A percentile compares a stretch with the other conserved stretches of the same genome.
Evolutionary conservation across 2,888 invertebrate genomes (phyloP).

Genomic region (Nomada hirtipes): DNA sequence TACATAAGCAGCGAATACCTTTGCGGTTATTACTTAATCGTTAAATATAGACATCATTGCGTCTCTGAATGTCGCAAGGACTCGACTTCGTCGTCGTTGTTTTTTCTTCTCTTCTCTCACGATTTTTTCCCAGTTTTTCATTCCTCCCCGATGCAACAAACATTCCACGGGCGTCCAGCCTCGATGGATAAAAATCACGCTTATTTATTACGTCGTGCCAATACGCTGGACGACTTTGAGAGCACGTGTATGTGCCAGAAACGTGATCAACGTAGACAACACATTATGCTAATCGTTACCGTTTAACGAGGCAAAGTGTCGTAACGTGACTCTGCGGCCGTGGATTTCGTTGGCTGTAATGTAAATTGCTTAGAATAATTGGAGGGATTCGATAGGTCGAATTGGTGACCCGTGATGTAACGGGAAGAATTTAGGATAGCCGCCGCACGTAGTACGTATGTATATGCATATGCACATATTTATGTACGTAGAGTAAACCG

Average conservation of each 20-base stretch:
- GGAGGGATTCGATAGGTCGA: constrained; percentile 12
- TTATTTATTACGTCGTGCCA: constrained; percentile 18
- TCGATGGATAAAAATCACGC: constrained; percentile 28
- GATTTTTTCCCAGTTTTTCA: neutral
- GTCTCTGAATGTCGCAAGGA: neutral
- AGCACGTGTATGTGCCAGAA: no score
- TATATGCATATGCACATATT: no score
- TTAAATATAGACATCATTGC: constrained; percentile 71
- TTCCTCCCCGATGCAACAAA: neutral
- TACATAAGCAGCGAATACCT: neutral
- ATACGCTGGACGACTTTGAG: neutral
- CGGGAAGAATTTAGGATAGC: constrained; percentile 32
- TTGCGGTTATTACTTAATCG: constrained; percentile 67
- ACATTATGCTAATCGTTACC: constrained; percentile 39
- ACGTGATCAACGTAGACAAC: neutral
- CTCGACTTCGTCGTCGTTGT: neutral
- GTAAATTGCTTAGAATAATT: constrained; percentile 22
- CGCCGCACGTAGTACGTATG: neutral
- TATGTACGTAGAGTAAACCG: no score
- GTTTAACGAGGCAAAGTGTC: constrained; percentile 33
- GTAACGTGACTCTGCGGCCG: constrained; percentile 1
- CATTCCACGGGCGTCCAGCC: neutral
- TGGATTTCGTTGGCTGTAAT: constrained; percentile 9
- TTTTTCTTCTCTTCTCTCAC: neutral
- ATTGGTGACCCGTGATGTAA: constrained; percentile 37